Evolutionary conservation across 2,113 vertebrate species (phyloP).

Genomic region (Engraulis encrasicolus): DNA sequence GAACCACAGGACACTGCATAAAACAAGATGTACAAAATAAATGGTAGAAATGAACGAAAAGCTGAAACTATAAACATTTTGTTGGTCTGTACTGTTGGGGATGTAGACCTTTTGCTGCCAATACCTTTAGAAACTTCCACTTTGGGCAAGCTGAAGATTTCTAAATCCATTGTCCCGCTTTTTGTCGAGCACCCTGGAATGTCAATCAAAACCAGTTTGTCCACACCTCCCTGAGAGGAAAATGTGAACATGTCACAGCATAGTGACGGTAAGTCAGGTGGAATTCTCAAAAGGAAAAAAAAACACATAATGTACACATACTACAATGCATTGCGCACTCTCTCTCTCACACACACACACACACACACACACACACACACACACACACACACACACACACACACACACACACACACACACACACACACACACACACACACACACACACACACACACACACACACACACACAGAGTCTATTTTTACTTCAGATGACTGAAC

Average conservation of each 20-base stretch:
- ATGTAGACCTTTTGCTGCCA: not conserved
- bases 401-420: too few relatives aligned
- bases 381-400: too few relatives aligned
- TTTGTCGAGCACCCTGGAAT: slow-evolving; percentile 85
- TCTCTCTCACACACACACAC: too few relatives aligned
- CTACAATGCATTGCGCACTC: too few relatives aligned
- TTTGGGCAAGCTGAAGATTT: slow-evolving; percentile 88
- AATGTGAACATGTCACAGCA: not conserved
- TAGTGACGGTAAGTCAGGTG: not conserved
- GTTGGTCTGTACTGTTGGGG: not conserved
- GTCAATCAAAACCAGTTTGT: slow-evolving; percentile 88
- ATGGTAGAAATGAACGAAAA: not conserved
- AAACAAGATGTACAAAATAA: not conserved
- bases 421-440: too few relatives aligned
- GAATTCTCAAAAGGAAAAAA: slow-evolving; percentile 3
- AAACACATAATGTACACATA: not conserved
- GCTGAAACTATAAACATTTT: not conserved
- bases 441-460: too few relatives aligned
- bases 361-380: too few relatives aligned
- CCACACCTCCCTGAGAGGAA: slow-evolving; percentile 78
- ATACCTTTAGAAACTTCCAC: slow-evolving; percentile 90
- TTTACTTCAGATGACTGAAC: not conserved
- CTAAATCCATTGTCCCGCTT: slow-evolving; percentile 86
- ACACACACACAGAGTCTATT: not conserved
- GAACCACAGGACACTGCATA: not conserved